phyloP scores from a whole-genome alignment of 1,140 invertebrate species.

The Rhizoglyphus robini region DNA sequence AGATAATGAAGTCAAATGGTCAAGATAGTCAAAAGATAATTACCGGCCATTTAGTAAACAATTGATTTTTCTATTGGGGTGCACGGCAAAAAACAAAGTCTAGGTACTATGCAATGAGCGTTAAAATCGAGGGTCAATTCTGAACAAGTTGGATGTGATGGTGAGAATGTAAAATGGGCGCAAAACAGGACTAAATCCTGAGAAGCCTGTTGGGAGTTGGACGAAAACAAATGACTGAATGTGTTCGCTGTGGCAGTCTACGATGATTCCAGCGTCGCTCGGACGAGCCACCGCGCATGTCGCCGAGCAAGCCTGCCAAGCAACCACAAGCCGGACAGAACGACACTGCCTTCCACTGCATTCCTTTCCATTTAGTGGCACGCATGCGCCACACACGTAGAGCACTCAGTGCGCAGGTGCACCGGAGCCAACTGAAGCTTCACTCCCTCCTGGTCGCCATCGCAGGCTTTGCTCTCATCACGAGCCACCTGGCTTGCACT shows the following conservation, averaged over 20 bases:
- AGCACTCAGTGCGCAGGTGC: not conserved
- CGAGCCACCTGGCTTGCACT: too few species aligned
- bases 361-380: not conserved
- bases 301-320: not conserved
- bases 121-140: not conserved
- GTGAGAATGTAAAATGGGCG: not conserved
- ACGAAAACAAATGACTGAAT: not conserved
- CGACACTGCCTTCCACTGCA: not conserved
- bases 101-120: not conserved
- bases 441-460: not conserved
- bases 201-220: not conserved
- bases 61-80: not conserved
- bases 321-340: not conserved
- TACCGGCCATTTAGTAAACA: not conserved
- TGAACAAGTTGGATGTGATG: too few species aligned
- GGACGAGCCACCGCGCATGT: not conserved
- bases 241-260: not conserved
- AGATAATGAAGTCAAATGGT: not conserved
- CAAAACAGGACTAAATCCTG: not conserved
- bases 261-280: not conserved
- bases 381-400: not conserved
- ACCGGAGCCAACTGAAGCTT: not conserved
- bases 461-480: not conserved
- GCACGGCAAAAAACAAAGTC: too few species aligned
- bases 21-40: not conserved